phyloP scores from a whole-genome alignment of 92 coral and sea anemone species.

The Parazoanthus darwini region DNA sequence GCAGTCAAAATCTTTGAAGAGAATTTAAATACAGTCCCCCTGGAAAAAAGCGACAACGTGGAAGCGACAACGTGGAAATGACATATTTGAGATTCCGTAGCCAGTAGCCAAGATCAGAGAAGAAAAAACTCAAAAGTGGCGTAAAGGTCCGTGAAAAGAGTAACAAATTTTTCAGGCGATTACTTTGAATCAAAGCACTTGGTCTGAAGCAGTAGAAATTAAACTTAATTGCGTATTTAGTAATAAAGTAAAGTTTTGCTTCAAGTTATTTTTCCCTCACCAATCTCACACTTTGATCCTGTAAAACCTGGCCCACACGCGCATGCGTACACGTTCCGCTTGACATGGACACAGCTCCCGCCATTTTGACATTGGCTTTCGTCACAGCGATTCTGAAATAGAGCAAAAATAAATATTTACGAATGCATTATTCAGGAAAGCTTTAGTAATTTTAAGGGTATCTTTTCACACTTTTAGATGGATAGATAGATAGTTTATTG shows the following conservation, averaged over 20 bases:
- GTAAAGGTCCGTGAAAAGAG: no score
- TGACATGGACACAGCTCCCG: not conserved
- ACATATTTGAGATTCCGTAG: no score
- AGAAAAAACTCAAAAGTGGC: not conserved
- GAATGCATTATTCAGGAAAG: not conserved
- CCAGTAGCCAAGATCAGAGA: not conserved
- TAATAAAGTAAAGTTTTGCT: not conserved
- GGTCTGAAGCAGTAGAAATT: not conserved
- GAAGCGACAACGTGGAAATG: no score
- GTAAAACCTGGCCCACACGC: slow-evolving; percentile 6
- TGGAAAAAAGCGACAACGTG: no score
- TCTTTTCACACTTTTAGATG: no score
- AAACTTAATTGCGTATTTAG: not conserved
- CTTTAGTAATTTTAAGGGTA: no score
- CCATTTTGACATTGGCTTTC: slow-evolving; percentile 6
- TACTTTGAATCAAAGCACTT: not conserved
- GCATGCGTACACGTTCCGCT: slow-evolving; percentile 26
- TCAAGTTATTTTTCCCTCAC: not conserved
- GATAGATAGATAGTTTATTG: no score
- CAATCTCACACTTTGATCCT: slow-evolving; percentile 20
- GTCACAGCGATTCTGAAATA: slow-evolving; percentile 7
- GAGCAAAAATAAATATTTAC: not conserved
- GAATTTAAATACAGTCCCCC: no score
- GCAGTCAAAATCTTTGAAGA: no score
- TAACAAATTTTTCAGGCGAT: not conserved